Evolutionary conservation across 2,113 vertebrate genomes (phyloP).

Genomic region (Varanus salvator): DNA sequence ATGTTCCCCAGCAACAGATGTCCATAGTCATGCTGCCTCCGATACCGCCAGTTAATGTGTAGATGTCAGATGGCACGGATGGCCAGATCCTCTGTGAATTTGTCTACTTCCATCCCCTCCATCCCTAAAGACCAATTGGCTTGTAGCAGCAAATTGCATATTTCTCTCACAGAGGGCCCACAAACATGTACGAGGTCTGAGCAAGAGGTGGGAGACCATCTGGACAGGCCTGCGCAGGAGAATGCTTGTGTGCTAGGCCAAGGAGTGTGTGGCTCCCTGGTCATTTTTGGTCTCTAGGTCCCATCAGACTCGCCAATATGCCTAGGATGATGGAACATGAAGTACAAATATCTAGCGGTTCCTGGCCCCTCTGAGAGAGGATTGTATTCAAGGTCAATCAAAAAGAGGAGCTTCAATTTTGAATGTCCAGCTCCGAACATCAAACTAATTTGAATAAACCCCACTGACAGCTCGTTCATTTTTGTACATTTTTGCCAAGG

Average conservation of each 20-base stretch:
- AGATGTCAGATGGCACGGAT: not conserved
- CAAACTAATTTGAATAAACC: not conserved
- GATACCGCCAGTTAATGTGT: not conserved
- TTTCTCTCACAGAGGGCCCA: not conserved
- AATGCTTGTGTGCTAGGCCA: not conserved
- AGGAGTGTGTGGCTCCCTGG: too few relatives aligned
- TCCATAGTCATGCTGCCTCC: not conserved
- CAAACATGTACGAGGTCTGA: not conserved
- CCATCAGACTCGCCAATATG: not conserved
- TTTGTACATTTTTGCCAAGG: not conserved
- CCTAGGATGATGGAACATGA: not conserved
- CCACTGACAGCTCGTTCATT: not conserved
- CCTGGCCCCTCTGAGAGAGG: not conserved
- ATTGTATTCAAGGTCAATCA: not conserved
- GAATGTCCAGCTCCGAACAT: not conserved
- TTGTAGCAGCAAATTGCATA: too few relatives aligned
- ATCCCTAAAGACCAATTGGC: too few relatives aligned
- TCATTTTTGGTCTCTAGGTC: not conserved
- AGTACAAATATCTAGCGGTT: not conserved
- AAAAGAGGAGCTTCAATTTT: not conserved
- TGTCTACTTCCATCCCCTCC: not conserved
- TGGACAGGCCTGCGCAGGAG: not conserved
- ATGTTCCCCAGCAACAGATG: not conserved
- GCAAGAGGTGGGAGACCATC: not conserved
- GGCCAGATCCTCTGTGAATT: not conserved